Evolutionary conservation across 2,888 invertebrate species (phyloP).

Genomic region (Catocala sponsa): DNA sequence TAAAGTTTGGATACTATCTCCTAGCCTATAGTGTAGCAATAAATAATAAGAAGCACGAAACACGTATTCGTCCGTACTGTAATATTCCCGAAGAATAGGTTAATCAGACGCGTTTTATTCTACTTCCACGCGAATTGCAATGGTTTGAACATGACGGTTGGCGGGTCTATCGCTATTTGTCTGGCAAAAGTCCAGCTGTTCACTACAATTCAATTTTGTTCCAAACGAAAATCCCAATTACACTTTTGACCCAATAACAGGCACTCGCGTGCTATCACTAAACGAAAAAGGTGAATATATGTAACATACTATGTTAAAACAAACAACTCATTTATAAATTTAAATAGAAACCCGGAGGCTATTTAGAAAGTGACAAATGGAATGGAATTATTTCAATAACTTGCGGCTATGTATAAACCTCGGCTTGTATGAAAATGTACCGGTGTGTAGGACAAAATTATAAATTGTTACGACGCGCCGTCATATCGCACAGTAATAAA

Average conservation of each 20-base stretch:
- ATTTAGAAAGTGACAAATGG: slow-evolving; percentile 36
- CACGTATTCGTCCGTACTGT: too few relatives aligned
- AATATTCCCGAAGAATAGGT: not conserved
- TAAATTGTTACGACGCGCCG: slow-evolving; percentile 40
- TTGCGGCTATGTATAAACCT: slow-evolving; percentile 10
- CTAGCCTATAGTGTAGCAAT: too few relatives aligned
- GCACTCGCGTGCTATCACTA: not conserved
- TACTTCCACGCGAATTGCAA: slow-evolving; percentile 10
- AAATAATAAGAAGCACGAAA: too few relatives aligned
- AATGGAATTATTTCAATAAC: slow-evolving; percentile 34
- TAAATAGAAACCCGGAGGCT: slow-evolving; percentile 25
- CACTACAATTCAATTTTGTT: slow-evolving; percentile 23
- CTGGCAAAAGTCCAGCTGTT: slow-evolving; percentile 21
- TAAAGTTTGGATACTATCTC: too few relatives aligned
- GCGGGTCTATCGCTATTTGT: slow-evolving; percentile 4
- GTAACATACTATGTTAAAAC: slow-evolving; percentile 11
- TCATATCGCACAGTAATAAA: slow-evolving; percentile 42
- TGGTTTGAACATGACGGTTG: slow-evolving; percentile 11
- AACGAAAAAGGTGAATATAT: slow-evolving; percentile 11
- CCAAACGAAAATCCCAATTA: slow-evolving; percentile 14
- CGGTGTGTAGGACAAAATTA: slow-evolving; percentile 34
- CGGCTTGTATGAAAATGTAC: slow-evolving; percentile 24
- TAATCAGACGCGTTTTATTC: slow-evolving; percentile 7
- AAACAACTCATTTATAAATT: slow-evolving; percentile 15
- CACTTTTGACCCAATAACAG: slow-evolving; percentile 20